A percentile compares a stretch with the other conserved stretches of the same genome.
phyloP scores from a whole-genome alignment of 2,888 invertebrate genomes.

The Microchrysa polita region DNA sequence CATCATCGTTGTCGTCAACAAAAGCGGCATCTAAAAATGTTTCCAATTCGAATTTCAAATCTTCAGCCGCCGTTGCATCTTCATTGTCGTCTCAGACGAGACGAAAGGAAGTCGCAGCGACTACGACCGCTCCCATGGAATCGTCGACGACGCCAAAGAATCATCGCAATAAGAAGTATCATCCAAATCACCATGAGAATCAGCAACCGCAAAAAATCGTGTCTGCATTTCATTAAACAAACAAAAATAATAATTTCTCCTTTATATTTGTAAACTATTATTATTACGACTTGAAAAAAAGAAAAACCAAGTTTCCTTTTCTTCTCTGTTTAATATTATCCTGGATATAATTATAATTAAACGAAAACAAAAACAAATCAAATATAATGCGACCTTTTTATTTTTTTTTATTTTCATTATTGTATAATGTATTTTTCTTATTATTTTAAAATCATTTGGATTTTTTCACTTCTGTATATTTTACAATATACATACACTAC shows the following conservation, averaged over 20 bases:
- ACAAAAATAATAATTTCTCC: too few relatives aligned
- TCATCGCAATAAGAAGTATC: constrained; percentile 34
- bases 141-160: constrained; percentile 12
- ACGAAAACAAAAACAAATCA: neutral
- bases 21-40: neutral
- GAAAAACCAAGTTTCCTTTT: constrained; percentile 30
- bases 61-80: neutral
- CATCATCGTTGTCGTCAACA: neutral
- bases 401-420: constrained; percentile 38
- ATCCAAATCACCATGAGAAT: constrained; percentile 27
- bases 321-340: constrained; percentile 39
- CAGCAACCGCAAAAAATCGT: constrained; percentile 35
- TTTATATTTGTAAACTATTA: constrained; percentile 25
- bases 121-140: neutral
- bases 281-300: constrained; percentile 16
- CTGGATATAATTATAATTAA: constrained; percentile 32
- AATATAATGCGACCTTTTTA: constrained; percentile 18
- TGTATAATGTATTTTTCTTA: constrained; percentile 38
- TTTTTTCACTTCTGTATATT: constrained; percentile 31
- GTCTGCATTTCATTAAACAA: constrained; percentile 44
- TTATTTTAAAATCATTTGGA: constrained; percentile 28
- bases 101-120: neutral
- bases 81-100: neutral
- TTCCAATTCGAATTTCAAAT: neutral
- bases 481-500: constrained; percentile 13